Base-by-base conservation (phyloP, 2,888 invertebrate species). In the Hypomecis atomaria region DNA sequence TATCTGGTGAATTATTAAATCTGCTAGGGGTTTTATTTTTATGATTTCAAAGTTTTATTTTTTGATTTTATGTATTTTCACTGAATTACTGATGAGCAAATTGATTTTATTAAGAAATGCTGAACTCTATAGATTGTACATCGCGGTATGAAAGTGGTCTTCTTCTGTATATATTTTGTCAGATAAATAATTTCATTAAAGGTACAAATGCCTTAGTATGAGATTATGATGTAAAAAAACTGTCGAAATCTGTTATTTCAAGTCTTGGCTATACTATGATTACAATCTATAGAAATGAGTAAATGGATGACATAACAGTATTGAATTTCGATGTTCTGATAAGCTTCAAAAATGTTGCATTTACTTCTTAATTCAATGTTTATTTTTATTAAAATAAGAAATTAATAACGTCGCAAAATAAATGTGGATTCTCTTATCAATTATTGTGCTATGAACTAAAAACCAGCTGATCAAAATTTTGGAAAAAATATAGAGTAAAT, bases 61-160 rank as follows among this genome's bases (percentile, higher is more conserved):
- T 71, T 62, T 63, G 66, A 45, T 56, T 55, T 62, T 40, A n/a
- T 50, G 13, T 63, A 60, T 59, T 69, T 71, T 65, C 37, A 44
- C 67, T 59, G 59, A 76, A 77, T 76, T 73, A 65, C 80, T 81
- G 73, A 82, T 81, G 81, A 81, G 79, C 79, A 79, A 79, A 80
- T 70, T 71, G 71, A 74, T 78, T 78, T 71, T 67, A 13, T 6
- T 52, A 2, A 40, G 40, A 23, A 49, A 9, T 5, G 13, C 37
- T 50, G 13, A 50, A 38, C 9, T 50, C 8, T 38, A 33, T 36
- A 7, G 10, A 33, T 49, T 49, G 36, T 4, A 23, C n/a, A n/a
- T 40, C 40, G 10, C 40, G 8, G 40, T 40, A 40, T n/a, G n/a
- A n/a, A n/a, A n/a, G n/a, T n/a, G n/a, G n/a, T n/a, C n/a, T n/a